phyloP scores from a whole-genome alignment of 2,113 vertebrate genomes.

The Spea multiplicata region DNA sequence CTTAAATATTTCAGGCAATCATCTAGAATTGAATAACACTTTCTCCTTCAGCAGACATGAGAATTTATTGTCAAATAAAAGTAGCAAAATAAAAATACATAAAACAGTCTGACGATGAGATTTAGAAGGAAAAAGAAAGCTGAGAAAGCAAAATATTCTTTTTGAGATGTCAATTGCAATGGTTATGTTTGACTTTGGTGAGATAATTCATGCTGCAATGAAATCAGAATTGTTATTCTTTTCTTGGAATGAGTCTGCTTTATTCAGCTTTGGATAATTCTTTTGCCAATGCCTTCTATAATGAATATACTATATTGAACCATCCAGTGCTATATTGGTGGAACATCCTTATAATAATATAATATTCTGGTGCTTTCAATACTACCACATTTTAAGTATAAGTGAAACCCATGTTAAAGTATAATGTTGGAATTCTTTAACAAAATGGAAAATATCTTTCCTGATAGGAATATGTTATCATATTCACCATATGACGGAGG shows the following conservation, averaged over 20 bases:
- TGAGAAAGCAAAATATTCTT: constrained; percentile 4
- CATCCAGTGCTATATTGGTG: no score
- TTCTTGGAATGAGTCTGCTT: background rate
- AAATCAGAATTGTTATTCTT: background rate
- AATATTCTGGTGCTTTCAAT: no score
- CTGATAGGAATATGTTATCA: no score
- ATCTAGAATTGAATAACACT: constrained; percentile 7
- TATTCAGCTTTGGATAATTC: no score
- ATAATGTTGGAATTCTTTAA: no score
- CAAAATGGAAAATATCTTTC: no score
- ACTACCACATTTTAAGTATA: no score
- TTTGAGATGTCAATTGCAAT: background rate
- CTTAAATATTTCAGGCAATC: constrained; percentile 25
- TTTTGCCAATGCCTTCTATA: no score
- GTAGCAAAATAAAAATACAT: constrained; percentile 22
- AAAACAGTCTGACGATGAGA: background rate
- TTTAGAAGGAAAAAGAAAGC: background rate
- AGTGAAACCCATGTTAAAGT: no score
- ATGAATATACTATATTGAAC: no score
- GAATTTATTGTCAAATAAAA: constrained; percentile 33
- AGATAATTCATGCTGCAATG: background rate
- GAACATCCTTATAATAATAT: no score
- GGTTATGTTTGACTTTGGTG: background rate
- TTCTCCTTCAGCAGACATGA: constrained; percentile 1
- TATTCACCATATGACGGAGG: no score